Evolutionary conservation across 2,888 invertebrate species (phyloP).

Genomic region (Galeopsomyia nigrocyanea): DNA sequence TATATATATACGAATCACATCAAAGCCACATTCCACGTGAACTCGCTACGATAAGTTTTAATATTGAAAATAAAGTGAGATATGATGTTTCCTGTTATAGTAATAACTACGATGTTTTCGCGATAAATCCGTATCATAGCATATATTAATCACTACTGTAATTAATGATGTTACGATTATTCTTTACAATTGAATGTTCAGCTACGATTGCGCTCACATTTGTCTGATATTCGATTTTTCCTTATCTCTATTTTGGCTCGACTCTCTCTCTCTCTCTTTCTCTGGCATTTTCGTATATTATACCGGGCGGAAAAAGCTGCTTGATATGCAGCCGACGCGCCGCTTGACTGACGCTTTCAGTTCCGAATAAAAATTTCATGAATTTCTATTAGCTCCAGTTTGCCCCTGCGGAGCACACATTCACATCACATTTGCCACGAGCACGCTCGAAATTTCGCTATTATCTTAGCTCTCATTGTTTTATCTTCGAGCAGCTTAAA

Average conservation of each 20-base stretch:
- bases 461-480: neutral
- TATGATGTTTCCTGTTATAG: too few species aligned
- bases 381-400: conserved; percentile 67
- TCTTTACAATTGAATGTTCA: neutral
- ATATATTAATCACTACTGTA: too few species aligned
- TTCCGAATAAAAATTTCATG: conserved; percentile 69
- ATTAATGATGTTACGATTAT: too few species aligned
- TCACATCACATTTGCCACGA: conserved; percentile 6
- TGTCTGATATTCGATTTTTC: neutral
- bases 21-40: conserved; percentile 7
- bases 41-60: neutral
- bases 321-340: conserved; percentile 65
- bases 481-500: neutral
- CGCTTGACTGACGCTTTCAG: conserved; percentile 68
- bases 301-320: conserved; percentile 51
- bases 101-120: too few species aligned
- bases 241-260: neutral
- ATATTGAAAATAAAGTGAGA: neutral
- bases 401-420: conserved; percentile 58
- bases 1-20: neutral
- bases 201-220: neutral
- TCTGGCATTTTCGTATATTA: neutral
- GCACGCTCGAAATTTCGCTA: conserved; percentile 13
- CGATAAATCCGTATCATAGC: too few species aligned
- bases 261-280: conserved; percentile 1